Percentiles rank a stretch among this genome's conserved stretches.
Evolutionary conservation across 2,797 vertebrate species (phyloP).

Genomic region (Rhinichthys osculus): DNA sequence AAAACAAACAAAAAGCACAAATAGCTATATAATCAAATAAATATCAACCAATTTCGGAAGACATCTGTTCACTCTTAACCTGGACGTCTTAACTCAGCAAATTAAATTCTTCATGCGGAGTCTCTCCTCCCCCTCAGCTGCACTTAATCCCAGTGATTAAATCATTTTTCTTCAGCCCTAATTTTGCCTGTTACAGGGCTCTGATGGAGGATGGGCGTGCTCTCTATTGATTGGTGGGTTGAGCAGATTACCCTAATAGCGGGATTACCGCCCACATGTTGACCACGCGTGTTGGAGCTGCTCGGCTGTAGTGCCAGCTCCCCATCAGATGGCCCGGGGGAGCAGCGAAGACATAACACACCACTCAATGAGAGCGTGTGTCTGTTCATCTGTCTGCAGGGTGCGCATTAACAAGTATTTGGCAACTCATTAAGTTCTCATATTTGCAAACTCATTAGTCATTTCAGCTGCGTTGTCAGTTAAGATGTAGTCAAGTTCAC

Average conservation of each 20-base stretch:
- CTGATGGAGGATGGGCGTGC: slow-evolving; percentile 71
- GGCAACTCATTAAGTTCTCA: slow-evolving; percentile 7
- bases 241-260: slow-evolving; percentile 87
- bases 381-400: slow-evolving; percentile 21
- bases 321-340: slow-evolving; percentile 43
- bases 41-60: slow-evolving; percentile 34
- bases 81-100: slow-evolving; percentile 47
- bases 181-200: slow-evolving; percentile 73
- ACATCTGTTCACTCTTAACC: slow-evolving; percentile 50
- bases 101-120: slow-evolving; percentile 49
- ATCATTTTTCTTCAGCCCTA: slow-evolving; percentile 79
- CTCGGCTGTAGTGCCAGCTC: slow-evolving; percentile 53
- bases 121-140: slow-evolving; percentile 61
- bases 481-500: slow-evolving; percentile 51
- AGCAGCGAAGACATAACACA: slow-evolving; percentile 63
- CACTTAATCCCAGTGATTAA: slow-evolving; percentile 82
- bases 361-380: slow-evolving; percentile 61
- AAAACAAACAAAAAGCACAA: neutral
- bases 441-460: slow-evolving; percentile 19
- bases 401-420: slow-evolving; percentile 25
- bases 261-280: slow-evolving; percentile 86
- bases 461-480: slow-evolving; percentile 14
- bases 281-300: slow-evolving; percentile 68
- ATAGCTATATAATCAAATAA: slow-evolving; percentile 40
- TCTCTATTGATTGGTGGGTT: slow-evolving; percentile 82